phyloP scores from a whole-genome alignment of 2,113 vertebrate genomes.

The Carassius gibelio region DNA sequence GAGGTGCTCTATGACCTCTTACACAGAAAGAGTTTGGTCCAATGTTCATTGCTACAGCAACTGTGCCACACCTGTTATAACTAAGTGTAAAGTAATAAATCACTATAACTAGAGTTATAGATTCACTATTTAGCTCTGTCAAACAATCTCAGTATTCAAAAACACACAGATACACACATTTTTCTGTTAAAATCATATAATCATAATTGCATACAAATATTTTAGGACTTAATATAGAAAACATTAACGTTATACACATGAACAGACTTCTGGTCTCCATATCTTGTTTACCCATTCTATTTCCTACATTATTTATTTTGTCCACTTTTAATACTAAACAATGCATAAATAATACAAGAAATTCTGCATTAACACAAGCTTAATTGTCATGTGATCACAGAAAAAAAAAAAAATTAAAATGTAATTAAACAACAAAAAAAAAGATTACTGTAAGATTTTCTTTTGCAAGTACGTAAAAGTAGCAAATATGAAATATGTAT shows the following conservation, averaged over 20 bases:
- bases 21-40: slow-evolving; percentile 52
- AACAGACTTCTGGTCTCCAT: neutral
- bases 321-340: neutral
- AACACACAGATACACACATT: neutral
- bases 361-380: neutral
- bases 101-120: neutral
- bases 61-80: slow-evolving; percentile 7
- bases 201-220: neutral
- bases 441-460: no score
- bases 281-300: no score
- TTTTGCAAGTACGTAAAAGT: no score
- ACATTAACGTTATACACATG: neutral
- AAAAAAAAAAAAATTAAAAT: no score
- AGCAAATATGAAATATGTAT: neutral
- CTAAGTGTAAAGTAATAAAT: slow-evolving; percentile 24
- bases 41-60: slow-evolving; percentile 59
- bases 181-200: neutral
- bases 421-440: no score
- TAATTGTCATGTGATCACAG: neutral
- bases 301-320: no score
- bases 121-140: neutral
- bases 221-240: neutral
- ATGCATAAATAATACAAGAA: neutral
- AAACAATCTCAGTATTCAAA: neutral
- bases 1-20: slow-evolving; percentile 30